Conservation (phyloP, 2,113 vertebrate species). For the Charadrius vociferus region DNA sequence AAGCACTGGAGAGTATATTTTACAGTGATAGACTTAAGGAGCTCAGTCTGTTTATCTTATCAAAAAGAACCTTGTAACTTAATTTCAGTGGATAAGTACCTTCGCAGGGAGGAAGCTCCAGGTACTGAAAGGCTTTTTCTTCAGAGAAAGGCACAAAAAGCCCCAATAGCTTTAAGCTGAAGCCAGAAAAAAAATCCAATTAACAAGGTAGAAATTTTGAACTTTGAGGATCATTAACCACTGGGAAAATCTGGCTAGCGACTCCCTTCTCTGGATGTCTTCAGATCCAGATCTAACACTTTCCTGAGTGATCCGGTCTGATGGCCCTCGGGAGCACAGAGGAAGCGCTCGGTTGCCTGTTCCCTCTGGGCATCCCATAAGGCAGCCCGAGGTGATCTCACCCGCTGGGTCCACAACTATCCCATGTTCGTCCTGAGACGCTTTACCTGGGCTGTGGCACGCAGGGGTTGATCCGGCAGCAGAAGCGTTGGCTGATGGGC, state of each 20-base stretch:
- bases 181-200: conserved; percentile 6
- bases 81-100: conserved; percentile 15
- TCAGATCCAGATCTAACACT: neutral
- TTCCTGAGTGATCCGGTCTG: rapidly evolving
- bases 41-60: conserved; percentile 34
- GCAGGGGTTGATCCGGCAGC: neutral
- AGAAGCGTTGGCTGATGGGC: rapidly evolving
- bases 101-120: neutral
- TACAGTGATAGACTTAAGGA: neutral
- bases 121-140: neutral
- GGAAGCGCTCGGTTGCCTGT: neutral
- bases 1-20: conserved; percentile 1
- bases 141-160: neutral
- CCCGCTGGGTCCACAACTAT: rapidly evolving
- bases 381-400: rapidly evolving
- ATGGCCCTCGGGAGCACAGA: rapidly evolving
- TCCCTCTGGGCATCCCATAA: neutral
- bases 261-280: rapidly evolving
- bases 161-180: neutral
- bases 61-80: conserved; percentile 25
- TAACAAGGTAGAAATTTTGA: neutral
- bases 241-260: rapidly evolving
- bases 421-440: rapidly evolving
- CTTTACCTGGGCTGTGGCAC: neutral
- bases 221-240: neutral